A percentile compares a stretch with the other conserved stretches of the same genome.
Conservation (phyloP, 2,888 invertebrate species). For the Cephus pygmeus region DNA sequence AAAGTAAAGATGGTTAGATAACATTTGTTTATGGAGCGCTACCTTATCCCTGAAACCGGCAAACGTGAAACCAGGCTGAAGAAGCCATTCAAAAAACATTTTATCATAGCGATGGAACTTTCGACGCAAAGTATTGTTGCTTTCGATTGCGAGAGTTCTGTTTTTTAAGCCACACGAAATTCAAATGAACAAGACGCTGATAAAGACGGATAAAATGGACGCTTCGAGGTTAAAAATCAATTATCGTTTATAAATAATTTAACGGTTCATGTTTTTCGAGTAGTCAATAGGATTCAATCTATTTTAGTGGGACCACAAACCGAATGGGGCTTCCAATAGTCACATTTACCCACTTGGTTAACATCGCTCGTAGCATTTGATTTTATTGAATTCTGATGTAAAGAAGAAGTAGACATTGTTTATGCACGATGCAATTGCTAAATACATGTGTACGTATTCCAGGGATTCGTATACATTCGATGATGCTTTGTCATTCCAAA, state of each 20-base stretch:
- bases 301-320: slow-evolving; percentile 57
- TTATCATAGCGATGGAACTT: background rate
- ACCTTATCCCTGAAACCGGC: background rate
- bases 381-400: background rate
- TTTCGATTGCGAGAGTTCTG: background rate
- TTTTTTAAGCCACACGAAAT: background rate
- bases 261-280: slow-evolving; percentile 52
- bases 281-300: slow-evolving; percentile 56
- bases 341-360: slow-evolving; percentile 48
- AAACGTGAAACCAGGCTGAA: background rate
- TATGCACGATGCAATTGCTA: background rate
- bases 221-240: background rate
- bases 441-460: background rate
- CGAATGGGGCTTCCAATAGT: slow-evolving; percentile 49
- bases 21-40: background rate
- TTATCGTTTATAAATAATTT: slow-evolving; percentile 18
- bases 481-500: background rate
- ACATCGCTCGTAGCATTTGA: slow-evolving; percentile 43
- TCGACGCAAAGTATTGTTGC: background rate
- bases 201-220: background rate
- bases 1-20: background rate
- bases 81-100: background rate
- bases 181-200: background rate
- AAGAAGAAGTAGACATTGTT: background rate
- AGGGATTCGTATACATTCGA: background rate